These are phyloP conservation scores for Archivesica marissinica DNA, from an alignment of 1,140 invertebrate species.

Conservation along the genomic window DNA sequence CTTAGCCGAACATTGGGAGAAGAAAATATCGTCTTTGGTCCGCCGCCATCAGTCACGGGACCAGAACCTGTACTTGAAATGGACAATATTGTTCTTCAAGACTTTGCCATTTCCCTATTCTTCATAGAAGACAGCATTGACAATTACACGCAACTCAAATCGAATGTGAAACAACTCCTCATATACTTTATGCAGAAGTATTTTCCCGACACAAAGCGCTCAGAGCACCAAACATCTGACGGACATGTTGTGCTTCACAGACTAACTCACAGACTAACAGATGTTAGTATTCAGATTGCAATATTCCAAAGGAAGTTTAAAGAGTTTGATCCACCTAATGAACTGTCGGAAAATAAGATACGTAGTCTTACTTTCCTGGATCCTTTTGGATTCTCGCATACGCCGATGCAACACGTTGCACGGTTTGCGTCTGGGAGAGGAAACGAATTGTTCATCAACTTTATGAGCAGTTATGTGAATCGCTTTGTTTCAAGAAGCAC, in stretches of 20 bases:
- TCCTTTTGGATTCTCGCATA: conserved; percentile 20
- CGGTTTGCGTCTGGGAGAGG: neutral
- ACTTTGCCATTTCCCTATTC: neutral
- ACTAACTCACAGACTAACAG: neutral
- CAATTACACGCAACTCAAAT: neutral
- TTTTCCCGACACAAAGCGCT: neutral
- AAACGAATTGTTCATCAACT: neutral
- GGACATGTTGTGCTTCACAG: neutral
- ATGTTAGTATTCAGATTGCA: neutral
- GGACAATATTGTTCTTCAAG: neutral
- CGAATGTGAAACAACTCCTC: neutral
- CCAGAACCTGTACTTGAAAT: neutral
- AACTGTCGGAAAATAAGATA: neutral
- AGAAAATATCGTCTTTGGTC: no score
- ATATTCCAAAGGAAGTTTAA: neutral
- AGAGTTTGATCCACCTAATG: neutral
- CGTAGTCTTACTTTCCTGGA: conserved; percentile 2
- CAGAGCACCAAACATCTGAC: no score
- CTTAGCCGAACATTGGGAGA: no score
- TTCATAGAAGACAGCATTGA: neutral
- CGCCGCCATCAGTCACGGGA: no score
- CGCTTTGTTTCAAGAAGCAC: neutral
- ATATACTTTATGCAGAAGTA: neutral
- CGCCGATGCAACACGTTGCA: neutral
- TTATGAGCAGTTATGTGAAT: conserved; percentile 22